Evolutionary conservation across 1,140 invertebrate genomes (phyloP), one percentile per base, ranked within the genome.

Genomic region (Nephila pilipes): DNA sequence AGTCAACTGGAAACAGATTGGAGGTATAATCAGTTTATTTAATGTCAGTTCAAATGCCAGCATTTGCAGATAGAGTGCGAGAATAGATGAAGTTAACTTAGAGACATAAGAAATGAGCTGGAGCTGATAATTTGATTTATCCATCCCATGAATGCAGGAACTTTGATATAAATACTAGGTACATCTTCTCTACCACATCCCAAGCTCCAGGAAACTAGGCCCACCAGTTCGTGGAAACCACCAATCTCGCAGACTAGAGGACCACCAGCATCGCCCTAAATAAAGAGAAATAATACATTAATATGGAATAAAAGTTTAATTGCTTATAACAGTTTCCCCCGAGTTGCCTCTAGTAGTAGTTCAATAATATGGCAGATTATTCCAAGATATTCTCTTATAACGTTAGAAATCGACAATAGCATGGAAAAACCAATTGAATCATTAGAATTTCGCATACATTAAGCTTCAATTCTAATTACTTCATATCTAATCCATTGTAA

Each of bases 81-180:
- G 5, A 18, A 32, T 20, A 18, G 12, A 16, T 4, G 18, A 32
- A 32, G 5, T 75, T 55, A 89, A 29, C 16, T 55, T 25, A 92
- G 6, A 18, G 90, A 60, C 8, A n/a, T 92, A 32, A 92, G 85
- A 79, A 94, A 94, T 90, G 93, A 91, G 38, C 85, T 93, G 22
- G 91, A 87, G 3, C 63, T 80, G 14, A 99, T 98, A 89, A 98
- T 98, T 96, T 98, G 98, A 96, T 98, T 98, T 95, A 99, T 98
- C 98, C 98, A 99, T 83, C 98, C 98, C 94, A 99, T 98, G 95
- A 98, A 99, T 6, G 98, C 97, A 36, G 98, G 98, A 16, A 98
- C 98, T 96, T 98, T 98, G 38, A 98, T 98, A 95, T 98, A 99
- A 85, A 99, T 98, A 36, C 98, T 98, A 22, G 98, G 98, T 22